Conservation (phyloP, 2,888 invertebrate species). For the Phasia obesa region DNA sequence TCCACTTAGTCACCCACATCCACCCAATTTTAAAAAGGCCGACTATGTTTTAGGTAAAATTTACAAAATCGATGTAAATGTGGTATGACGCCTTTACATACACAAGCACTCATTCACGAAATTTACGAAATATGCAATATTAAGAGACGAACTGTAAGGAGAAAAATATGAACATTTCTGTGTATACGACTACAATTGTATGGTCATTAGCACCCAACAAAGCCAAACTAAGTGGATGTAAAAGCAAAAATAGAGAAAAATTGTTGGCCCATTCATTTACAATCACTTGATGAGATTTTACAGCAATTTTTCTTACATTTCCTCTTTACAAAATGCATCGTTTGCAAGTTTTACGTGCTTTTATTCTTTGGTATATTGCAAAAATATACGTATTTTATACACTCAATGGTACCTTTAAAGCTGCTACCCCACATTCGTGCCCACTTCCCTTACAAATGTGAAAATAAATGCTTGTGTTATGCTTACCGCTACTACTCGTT, state of each 20-base stretch:
- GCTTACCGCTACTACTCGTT: constrained; percentile 29
- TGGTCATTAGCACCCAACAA: constrained; percentile 69
- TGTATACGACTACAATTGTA: constrained; percentile 51
- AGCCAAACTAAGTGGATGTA: constrained; percentile 55
- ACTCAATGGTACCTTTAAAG: constrained; percentile 7
- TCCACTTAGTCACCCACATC: background rate
- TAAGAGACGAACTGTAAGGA: background rate
- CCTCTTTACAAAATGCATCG: constrained; percentile 67
- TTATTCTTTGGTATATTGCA: constrained; percentile 46
- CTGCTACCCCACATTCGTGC: background rate
- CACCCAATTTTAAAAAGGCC: background rate
- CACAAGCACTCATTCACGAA: background rate
- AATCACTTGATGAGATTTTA: constrained; percentile 69
- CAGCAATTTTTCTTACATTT: constrained; percentile 70
- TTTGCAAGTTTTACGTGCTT: constrained; percentile 68
- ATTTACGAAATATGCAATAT: constrained; percentile 31
- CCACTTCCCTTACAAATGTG: constrained; percentile 10
- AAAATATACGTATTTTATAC: constrained; percentile 29
- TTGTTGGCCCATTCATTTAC: constrained; percentile 68
- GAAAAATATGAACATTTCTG: constrained; percentile 29
- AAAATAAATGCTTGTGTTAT: constrained; percentile 25
- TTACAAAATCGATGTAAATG: constrained; percentile 48
- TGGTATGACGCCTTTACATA: constrained; percentile 26
- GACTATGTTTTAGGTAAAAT: constrained; percentile 14
- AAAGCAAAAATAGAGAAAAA: constrained; percentile 47